Evolutionary conservation across 2,888 invertebrate genomes (phyloP), one percentile per base, ranked within the genome.

Genomic region (Sphaeridia pumilis): DNA sequence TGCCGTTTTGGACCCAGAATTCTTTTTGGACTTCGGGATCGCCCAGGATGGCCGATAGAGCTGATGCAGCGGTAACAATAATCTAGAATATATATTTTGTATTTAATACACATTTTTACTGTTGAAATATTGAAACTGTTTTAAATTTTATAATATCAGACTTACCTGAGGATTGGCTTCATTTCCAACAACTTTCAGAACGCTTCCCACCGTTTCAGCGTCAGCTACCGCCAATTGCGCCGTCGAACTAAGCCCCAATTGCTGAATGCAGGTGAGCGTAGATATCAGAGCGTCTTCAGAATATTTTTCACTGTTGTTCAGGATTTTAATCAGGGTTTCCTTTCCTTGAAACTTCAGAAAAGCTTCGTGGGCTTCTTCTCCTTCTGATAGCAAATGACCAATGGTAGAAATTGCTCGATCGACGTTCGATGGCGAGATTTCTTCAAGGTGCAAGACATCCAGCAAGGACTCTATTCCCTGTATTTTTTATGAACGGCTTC

Each of bases 321-420:
- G 12, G 4, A 59, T 46, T 24, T 52, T 54, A 14, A 34, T 22
- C 10, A 58, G 45, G 2, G 49, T 31, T 2, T 44, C 43, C 14
- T 58, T 36, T 1, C 61, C 59, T 5, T 43, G 46, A 24, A 49
- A 48, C 17, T 63, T 42, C 1, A 56, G 22, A 49, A 63, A 63
- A 26, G 51, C 45, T 31, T 48, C 49, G 34, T 58, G 48, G 10
- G 58, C 52, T 35, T 31, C 28, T 12, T 55, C 49, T 2, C 48
- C 31, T 49, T 49, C 57, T 53, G 57, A 55, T 17, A 63, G 21
- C n/a, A 60, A 47, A 27, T 47, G 46, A 20, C 56, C 48, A 0
- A 63, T 35, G 0, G 59, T 56, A 5, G 58, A 25, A 7, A 57
- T 36, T 14, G 49, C 48, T 21, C 49, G 52, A 47, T 63, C 61